Evolutionary conservation across 1,140 invertebrate species (phyloP).

Genomic region (Zaprionus taronus): DNA sequence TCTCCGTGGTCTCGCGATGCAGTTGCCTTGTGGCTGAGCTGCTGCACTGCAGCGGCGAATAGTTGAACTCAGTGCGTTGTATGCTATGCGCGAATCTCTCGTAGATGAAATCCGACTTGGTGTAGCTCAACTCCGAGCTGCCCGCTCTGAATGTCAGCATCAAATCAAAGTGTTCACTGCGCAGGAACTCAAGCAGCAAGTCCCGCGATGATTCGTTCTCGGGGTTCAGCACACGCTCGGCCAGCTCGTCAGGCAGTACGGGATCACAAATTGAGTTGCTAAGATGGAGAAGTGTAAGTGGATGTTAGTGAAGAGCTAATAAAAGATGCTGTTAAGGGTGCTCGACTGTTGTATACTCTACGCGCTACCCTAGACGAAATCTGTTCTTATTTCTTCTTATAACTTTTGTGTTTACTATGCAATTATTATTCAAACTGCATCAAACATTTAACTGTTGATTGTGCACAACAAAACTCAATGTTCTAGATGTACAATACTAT

Average conservation of each 20-base stretch:
- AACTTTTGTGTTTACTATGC: too few relatives aligned
- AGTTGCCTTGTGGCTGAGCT: slow-evolving; percentile 55
- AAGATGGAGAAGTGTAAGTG: not conserved
- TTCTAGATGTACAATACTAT: too few relatives aligned
- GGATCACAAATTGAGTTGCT: slow-evolving; percentile 80
- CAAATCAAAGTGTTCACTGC: slow-evolving; percentile 72
- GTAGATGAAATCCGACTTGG: slow-evolving; percentile 63
- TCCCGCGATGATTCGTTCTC: slow-evolving; percentile 60
- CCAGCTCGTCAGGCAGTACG: slow-evolving; percentile 70
- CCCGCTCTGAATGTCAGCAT: slow-evolving; percentile 77
- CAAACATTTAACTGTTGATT: too few relatives aligned
- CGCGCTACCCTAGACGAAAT: too few relatives aligned
- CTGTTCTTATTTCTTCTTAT: too few relatives aligned
- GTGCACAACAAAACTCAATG: too few relatives aligned
- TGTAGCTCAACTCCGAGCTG: slow-evolving; percentile 67
- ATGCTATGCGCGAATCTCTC: slow-evolving; percentile 76
- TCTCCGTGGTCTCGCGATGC: slow-evolving; percentile 62
- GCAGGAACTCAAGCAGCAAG: slow-evolving; percentile 71
- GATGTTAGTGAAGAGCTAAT: too few relatives aligned
- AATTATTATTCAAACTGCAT: too few relatives aligned
- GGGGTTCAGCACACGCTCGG: slow-evolving; percentile 72
- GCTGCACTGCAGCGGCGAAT: slow-evolving; percentile 70
- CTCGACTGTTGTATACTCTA: too few relatives aligned
- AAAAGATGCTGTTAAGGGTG: too few relatives aligned
- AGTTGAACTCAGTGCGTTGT: slow-evolving; percentile 72